Percentiles rank a stretch among this genome's conserved stretches.
These are phyloP conservation scores for Anser brachyrhynchus DNA, from an alignment of 2,113 vertebrate genomes.

Conservation along the genomic window DNA sequence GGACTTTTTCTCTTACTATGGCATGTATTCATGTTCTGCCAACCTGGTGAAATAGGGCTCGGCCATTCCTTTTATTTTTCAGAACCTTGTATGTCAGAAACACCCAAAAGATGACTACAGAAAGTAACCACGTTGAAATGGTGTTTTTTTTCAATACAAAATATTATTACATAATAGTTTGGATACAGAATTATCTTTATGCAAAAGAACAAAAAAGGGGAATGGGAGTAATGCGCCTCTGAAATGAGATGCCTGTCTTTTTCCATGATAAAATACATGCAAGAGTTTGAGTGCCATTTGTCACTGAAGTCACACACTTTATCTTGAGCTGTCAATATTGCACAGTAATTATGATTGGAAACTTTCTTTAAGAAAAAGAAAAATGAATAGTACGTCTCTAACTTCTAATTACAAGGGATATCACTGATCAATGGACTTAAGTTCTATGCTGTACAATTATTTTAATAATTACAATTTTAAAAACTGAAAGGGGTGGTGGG, in stretches of 20 bases:
- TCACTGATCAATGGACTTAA: not conserved
- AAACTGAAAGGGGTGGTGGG: not conserved
- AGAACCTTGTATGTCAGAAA: not conserved
- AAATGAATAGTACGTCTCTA: not conserved
- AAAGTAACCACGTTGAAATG: not conserved
- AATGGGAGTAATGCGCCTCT: not conserved
- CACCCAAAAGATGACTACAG: not conserved
- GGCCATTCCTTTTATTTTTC: not conserved
- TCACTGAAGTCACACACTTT: not conserved
- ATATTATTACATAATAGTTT: not conserved
- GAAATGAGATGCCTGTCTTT: not conserved
- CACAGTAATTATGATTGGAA: not conserved
- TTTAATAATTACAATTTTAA: not conserved
- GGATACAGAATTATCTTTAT: not conserved
- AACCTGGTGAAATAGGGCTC: not conserved
- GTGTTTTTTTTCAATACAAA: not conserved
- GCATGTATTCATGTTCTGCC: not conserved
- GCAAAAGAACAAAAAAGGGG: not conserved
- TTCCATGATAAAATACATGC: not conserved
- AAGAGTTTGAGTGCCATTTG: not conserved
- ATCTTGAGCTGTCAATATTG: not conserved
- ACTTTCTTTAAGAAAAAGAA: not conserved
- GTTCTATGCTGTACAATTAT: not conserved
- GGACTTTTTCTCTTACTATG: not conserved
- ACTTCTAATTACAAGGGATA: not conserved